Base-by-base conservation (phyloP, 92 coral and sea anemone genomes). In the Parazoanthus darwini region DNA sequence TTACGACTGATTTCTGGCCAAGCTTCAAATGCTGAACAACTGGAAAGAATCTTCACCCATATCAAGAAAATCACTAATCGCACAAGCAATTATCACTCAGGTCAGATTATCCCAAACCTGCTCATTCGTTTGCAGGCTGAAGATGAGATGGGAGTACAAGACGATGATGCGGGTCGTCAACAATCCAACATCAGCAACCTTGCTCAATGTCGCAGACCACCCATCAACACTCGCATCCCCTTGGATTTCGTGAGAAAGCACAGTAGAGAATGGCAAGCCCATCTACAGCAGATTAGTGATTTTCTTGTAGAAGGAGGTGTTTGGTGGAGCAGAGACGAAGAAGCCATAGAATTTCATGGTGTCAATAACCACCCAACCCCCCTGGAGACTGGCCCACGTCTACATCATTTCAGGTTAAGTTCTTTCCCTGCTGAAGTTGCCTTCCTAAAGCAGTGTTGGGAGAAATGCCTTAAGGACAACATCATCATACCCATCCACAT, bases 1-100 rank as follows among this genome's bases (percentile, higher is more conserved):
- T 82, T 92, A 39, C 81, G 93, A 23, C 48, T 92, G 38, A 83
- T 90, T 37, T 92, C 93, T 65, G 94, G 93, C 33, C 89, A 76
- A 88, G 89, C 93, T 58, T 54, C 92, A 9, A 91, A 91, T 83
- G 93, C 89, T 9, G 92, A 91, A 51, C 25, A 82, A 65, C 88
- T 88, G 85, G 93, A 89, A 43, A 91, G 89, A 78, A 37, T 89
- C 33, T 91, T 91, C 18, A 83, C 90, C 71, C 18, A 26, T 50
- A 81, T 91, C 43, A 91, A 91, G 82, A 77, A 85, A 10, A 78
- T 89, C 8, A 81, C 93, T 10, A 88, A 81, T 25, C 39, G 71
- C 18, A 91, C 91, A 18, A 88, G 85, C 78, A 91, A 91, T 78
- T 91, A 91, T 79, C 74, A 81, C 46, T 37, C 63, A 1, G 63